Base-by-base conservation (phyloP, 2,797 vertebrate species). In the Chiloscyllium punctatum region DNA sequence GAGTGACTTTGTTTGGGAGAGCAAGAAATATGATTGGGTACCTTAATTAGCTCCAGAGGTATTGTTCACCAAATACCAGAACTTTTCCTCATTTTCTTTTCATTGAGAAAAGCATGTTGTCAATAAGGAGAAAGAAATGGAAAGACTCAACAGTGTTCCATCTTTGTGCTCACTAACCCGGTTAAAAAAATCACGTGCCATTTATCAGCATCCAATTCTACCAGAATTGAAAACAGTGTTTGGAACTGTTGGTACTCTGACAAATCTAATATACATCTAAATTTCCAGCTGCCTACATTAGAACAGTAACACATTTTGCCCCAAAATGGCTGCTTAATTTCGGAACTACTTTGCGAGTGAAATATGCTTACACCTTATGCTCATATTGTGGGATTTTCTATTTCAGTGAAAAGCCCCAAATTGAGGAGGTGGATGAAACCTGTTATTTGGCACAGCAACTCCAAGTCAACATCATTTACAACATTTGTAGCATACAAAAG, bases 251-350 rank as follows among this genome's bases (percentile, higher is more conserved):
- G n/a, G 7, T 69, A 69, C 33, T 69, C 33, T 68, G 90, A 5
- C 90, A 68, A 25, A 37, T 69, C 37, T 13, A 66, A 69, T 7
- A 25, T 69, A 62, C 62, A 33, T 2, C 23, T 37, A 21, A 92
- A 92, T n/a, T 92, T 69, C 62, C 90, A 92, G 90, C 11, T 66
- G 42, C 42, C 66, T 68, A 69, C 4, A 0, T 27, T 13, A 69
- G 37, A 92, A 42, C 37, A 82, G 37, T n/a, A 92, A 68, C 15
- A 92, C 7, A 37, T 42, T 42, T 90, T 62, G 57, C 30, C 87
- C 87, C 57, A 90, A 90, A 90, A 62, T 62, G 87, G n/a, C 57
- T 90, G 87, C 53, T 66, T 84, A n/a, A 90, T 90, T 84, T 84
- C 82, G 84, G 87, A 62, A 33, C 15, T 57, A 30, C 87, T 90